A percentile compares a stretch with the other conserved stretches of the same genome.
These are phyloP conservation scores for Onychostruthus taczanowskii DNA, from an alignment of 2,113 vertebrate species.

Conservation along the genomic window DNA sequence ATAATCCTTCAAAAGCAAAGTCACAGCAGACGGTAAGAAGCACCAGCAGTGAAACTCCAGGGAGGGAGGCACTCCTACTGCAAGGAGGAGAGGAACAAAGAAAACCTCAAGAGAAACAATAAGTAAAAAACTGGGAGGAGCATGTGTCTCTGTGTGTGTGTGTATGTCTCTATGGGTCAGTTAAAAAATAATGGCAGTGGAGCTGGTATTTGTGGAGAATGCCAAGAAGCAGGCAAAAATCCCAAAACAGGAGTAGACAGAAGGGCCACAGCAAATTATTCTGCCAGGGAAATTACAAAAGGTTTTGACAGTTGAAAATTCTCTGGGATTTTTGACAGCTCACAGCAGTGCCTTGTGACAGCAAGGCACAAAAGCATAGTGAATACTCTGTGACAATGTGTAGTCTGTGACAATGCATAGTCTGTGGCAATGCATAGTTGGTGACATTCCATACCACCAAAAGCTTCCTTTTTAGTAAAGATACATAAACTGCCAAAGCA, in stretches of 20 bases:
- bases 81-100: not conserved
- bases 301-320: not conserved
- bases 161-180: accelerated
- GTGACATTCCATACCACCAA: not conserved
- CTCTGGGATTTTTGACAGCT: not conserved
- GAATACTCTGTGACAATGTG: not conserved
- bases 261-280: not conserved
- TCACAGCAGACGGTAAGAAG: not conserved
- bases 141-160: accelerated
- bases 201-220: not conserved
- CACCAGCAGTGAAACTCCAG: not conserved
- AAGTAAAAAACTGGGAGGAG: not conserved
- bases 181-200: not conserved
- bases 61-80: not conserved
- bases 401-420: not conserved
- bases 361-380: not conserved
- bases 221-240: not conserved
- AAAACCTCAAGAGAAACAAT: not conserved
- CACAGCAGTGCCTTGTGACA: not conserved
- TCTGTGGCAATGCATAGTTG: not conserved
- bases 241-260: not conserved
- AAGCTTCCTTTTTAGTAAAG: not conserved
- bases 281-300: accelerated
- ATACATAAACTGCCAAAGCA: not conserved
- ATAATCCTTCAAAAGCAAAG: not conserved